Evolutionary conservation across 2,113 vertebrate genomes (phyloP), one percentile per base, ranked within the genome.

Genomic region (Cariama cristata): DNA sequence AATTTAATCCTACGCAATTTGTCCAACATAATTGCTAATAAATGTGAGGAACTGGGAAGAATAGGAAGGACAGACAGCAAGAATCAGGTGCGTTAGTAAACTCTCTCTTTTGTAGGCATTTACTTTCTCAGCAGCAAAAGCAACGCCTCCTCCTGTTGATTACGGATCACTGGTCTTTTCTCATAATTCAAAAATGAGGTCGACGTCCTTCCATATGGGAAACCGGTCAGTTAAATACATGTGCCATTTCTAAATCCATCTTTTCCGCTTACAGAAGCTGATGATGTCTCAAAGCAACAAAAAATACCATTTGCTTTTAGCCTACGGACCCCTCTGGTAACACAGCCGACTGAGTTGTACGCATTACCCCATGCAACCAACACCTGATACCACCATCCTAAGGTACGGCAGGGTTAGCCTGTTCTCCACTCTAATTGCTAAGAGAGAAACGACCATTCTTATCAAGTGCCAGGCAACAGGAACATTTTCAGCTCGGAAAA

Each of bases 341-440:
- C 14, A 35, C 17, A 67, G 56, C 44, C 12, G 58, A 18, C 47
- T 9, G 16, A 14, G 8, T 6, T 12, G n/a, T 3, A 26, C 2
- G 59, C 27, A 40, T 59, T 19, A 12, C 8, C 44, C 68, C 49
- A 5, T 3, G 35, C 60, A n/a, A 15, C 3, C 14, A 40, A 64
- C 53, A 60, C 2, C 4, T 12, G 38, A 30, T 30, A 53, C 10
- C 49, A 5, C 17, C 35, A 9, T 8, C 7, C 8, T 10, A 47
- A 22, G 35, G 33, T 5, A 23, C 6, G 2, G 11, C 44, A 11
- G 30, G 49, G 26, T 2, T 17, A n/a, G 11, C 53, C 26, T 44
- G 38, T 14, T 30, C 64, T 60, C 56, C 63, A 6, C 32, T 11
- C 40, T 11, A 4, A 2, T 1, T 2, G 2, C 53, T 27, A 18